Evolutionary conservation across 2,888 invertebrate genomes (phyloP).

Genomic region (Melipona beecheii): DNA sequence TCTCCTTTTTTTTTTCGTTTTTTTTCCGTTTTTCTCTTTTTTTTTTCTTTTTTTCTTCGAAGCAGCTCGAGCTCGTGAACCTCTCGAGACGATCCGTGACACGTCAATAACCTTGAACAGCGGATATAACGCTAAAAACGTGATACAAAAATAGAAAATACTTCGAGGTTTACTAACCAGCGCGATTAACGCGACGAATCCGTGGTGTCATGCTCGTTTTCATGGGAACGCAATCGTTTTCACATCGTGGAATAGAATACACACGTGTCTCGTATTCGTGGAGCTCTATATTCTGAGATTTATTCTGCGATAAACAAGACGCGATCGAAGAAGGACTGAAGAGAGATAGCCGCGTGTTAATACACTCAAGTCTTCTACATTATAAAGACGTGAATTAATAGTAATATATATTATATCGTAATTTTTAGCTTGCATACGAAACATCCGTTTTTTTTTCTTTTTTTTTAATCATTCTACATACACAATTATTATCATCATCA

Average conservation of each 20-base stretch:
- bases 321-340: constrained; percentile 62
- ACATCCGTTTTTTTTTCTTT: constrained; percentile 54
- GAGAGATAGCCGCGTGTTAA: constrained; percentile 50
- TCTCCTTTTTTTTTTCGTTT: not conserved
- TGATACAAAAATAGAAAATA: constrained; percentile 58
- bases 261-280: not conserved
- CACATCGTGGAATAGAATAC: constrained; percentile 5
- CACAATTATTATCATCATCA: constrained; percentile 56
- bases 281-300: too few species aligned
- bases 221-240: constrained; percentile 20
- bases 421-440: constrained; percentile 71
- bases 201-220: not conserved
- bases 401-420: constrained; percentile 72
- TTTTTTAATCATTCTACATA: constrained; percentile 61
- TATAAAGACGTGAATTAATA: constrained; percentile 76
- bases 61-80: not conserved
- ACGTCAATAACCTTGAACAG: constrained; percentile 18
- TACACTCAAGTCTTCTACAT: constrained; percentile 71
- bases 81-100: not conserved
- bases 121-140: constrained; percentile 28
- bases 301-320: constrained; percentile 72
- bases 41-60: not conserved
- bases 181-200: not conserved
- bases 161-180: constrained; percentile 14
- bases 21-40: not conserved